Percentiles rank a stretch among this genome's conserved stretches.
Conservation (phyloP, 2,797 vertebrate genomes). For the Lagodon rhomboides region DNA sequence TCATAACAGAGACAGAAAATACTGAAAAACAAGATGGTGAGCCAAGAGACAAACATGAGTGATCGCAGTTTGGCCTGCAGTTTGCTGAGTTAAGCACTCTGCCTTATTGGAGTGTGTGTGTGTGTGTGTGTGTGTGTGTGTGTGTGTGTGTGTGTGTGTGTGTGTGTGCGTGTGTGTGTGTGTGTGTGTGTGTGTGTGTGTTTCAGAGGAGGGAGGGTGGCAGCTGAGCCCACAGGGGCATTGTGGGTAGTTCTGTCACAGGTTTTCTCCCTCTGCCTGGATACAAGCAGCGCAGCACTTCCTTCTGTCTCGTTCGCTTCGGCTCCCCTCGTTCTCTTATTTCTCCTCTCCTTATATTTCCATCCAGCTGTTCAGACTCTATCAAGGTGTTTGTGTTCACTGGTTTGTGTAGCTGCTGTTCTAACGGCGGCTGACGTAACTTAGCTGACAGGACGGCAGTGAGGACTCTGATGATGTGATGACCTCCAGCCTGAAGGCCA, state of each 20-base stretch:
- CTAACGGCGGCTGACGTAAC: neutral
- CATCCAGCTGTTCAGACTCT: conserved; percentile 9
- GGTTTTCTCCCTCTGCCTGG: conserved; percentile 63
- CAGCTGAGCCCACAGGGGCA: conserved; percentile 60
- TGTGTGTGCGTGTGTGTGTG: conserved; percentile 5
- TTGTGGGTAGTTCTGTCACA: conserved; percentile 69
- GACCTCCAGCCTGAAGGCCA: conserved; percentile 2
- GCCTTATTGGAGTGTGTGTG: conserved; percentile 52
- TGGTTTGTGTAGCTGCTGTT: neutral
- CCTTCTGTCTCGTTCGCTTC: neutral
- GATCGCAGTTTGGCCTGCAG: conserved; percentile 58
- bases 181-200: neutral
- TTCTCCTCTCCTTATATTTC: neutral
- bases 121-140: conserved; percentile 16
- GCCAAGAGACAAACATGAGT: conserved; percentile 49
- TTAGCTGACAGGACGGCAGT: neutral
- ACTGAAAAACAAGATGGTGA: conserved; percentile 30
- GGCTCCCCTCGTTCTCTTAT: neutral
- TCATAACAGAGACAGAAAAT: conserved; percentile 21
- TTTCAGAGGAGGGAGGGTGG: conserved; percentile 44
- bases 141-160: conserved; percentile 4
- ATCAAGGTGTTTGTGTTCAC: neutral
- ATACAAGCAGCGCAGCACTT: conserved; percentile 54
- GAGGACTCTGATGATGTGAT: neutral
- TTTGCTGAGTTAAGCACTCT: conserved; percentile 74